These are phyloP conservation scores for Proisotoma minuta DNA, from an alignment of 2,888 invertebrate genomes.

Conservation along the genomic window DNA sequence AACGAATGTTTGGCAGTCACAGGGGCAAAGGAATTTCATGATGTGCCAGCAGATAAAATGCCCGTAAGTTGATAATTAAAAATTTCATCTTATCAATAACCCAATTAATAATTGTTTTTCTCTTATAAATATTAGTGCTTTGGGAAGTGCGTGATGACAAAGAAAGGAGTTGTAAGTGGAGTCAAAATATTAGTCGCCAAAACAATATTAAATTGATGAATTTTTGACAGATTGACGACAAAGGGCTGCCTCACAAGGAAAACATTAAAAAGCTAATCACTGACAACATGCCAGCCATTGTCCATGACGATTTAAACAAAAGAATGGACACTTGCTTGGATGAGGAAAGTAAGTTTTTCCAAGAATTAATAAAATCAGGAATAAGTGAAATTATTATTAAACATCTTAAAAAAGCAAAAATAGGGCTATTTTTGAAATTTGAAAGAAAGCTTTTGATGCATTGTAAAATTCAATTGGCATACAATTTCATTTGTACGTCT, in stretches of 20 bases:
- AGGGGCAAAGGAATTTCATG: slow-evolving; percentile 23
- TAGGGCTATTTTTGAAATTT: too few relatives aligned
- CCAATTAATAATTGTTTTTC: too few relatives aligned
- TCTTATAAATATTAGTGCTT: slow-evolving; percentile 34
- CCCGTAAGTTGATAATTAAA: slow-evolving; percentile 21
- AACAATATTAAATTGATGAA: not conserved
- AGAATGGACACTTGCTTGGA: slow-evolving; percentile 22
- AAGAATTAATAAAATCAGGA: too few relatives aligned
- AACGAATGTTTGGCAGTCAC: slow-evolving; percentile 30
- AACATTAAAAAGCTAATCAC: slow-evolving; percentile 32
- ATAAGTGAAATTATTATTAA: too few relatives aligned
- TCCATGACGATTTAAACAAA: slow-evolving; percentile 31
- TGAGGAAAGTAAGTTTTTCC: slow-evolving; percentile 21
- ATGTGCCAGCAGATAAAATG: slow-evolving; percentile 28
- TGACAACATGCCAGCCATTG: slow-evolving; percentile 28
- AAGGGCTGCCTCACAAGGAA: slow-evolving; percentile 40
- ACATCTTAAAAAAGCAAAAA: too few relatives aligned
- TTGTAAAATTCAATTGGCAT: too few relatives aligned
- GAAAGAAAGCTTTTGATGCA: too few relatives aligned
- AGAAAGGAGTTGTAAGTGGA: slow-evolving; percentile 31
- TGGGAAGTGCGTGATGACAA: slow-evolving; percentile 37
- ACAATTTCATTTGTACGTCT: too few relatives aligned
- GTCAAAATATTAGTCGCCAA: too few relatives aligned
- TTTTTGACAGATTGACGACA: slow-evolving; percentile 33
- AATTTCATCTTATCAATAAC: not conserved